A percentile compares a stretch with the other conserved stretches of the same genome.
phyloP scores from a whole-genome alignment of 2,888 invertebrate species.

The Oligia fasciuncula region DNA sequence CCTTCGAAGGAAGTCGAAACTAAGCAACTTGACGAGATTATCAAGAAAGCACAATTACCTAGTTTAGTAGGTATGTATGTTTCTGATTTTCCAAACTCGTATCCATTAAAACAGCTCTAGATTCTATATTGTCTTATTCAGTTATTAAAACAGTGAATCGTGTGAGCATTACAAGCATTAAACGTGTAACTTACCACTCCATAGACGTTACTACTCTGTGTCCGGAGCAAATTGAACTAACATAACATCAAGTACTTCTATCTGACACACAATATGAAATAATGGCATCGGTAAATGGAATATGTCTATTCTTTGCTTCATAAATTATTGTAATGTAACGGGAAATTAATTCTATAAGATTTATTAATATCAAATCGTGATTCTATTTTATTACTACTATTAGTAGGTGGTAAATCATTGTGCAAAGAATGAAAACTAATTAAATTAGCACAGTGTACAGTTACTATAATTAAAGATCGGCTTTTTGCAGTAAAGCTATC shows the following conservation, averaged over 20 bases:
- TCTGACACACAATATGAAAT: conserved; percentile 63
- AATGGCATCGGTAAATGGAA: conserved; percentile 45
- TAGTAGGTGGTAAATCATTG: conserved; percentile 30
- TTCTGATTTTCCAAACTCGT: not conserved
- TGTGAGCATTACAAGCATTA: not conserved
- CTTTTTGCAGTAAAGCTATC: not conserved
- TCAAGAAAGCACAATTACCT: not conserved
- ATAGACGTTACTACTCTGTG: conserved; percentile 14
- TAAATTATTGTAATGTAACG: conserved; percentile 62
- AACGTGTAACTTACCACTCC: conserved; percentile 7
- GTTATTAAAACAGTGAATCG: not conserved
- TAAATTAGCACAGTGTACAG: conserved; percentile 15
- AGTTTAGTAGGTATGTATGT: not conserved
- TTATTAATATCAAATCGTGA: conserved; percentile 41
- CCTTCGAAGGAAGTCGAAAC: not conserved
- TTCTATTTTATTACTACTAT: conserved; percentile 29
- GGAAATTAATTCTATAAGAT: conserved; percentile 54
- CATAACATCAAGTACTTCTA: conserved; percentile 67
- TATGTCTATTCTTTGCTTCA: conserved; percentile 50
- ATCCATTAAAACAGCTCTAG: not conserved
- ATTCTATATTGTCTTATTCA: not conserved
- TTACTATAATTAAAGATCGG: conserved; percentile 7
- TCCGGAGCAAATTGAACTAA: conserved; percentile 47
- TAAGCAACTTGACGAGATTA: not conserved
- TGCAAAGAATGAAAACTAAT: conserved; percentile 20